These are phyloP conservation scores for Zhuqinia jingwanae DNA, from an alignment of 2,888 invertebrate genomes.

Conservation along the genomic window DNA sequence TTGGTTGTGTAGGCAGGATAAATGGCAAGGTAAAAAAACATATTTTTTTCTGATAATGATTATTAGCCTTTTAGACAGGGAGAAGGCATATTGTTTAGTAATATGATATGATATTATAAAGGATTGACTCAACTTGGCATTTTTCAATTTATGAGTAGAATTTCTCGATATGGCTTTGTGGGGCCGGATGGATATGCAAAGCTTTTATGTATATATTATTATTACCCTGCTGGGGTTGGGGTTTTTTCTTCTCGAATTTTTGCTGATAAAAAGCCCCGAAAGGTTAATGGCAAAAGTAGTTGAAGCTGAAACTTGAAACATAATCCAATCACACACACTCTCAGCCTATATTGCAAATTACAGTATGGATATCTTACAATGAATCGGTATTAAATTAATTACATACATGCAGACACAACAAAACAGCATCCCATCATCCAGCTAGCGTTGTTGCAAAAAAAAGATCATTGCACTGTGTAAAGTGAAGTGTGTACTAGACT, in stretches of 20 bases:
- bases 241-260: slow-evolving; percentile 17
- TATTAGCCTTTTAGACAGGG: background rate
- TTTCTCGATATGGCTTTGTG: slow-evolving; percentile 20
- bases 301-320: background rate
- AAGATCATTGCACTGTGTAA: slow-evolving; percentile 47
- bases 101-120: background rate
- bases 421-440: too few relatives aligned
- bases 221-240: background rate
- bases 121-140: background rate
- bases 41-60: background rate
- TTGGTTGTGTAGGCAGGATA: slow-evolving; percentile 35
- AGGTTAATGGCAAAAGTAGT: background rate
- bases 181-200: background rate
- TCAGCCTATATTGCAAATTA: background rate
- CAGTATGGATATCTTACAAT: slow-evolving; percentile 9
- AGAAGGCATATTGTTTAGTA: background rate
- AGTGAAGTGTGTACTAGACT: background rate
- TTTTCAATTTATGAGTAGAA: slow-evolving; percentile 39
- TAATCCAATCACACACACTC: background rate
- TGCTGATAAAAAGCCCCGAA: background rate
- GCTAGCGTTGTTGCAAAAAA: background rate
- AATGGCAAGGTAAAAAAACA: background rate
- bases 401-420: background rate
- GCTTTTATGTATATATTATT: background rate
- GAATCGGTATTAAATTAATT: slow-evolving; percentile 40